These are phyloP conservation scores for Camptogramma bilineatum DNA, from an alignment of 2,888 invertebrate species.

Conservation along the genomic window DNA sequence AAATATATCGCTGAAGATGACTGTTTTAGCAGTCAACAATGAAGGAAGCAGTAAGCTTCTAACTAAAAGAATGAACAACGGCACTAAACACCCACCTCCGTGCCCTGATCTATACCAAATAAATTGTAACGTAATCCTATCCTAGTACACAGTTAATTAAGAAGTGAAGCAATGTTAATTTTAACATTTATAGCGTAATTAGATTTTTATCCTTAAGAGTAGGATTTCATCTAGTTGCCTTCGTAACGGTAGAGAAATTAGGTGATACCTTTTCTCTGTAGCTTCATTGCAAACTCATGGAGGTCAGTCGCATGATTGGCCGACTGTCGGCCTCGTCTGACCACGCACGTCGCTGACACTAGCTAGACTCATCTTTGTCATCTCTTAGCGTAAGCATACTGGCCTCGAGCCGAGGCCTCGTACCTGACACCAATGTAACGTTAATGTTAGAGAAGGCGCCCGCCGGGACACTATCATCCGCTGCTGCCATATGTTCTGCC, in stretches of 20 bases:
- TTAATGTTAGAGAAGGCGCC: slow-evolving; percentile 54
- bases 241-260: slow-evolving; percentile 82
- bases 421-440: slow-evolving; percentile 79
- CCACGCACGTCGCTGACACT: slow-evolving; percentile 53
- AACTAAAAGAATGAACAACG: slow-evolving; percentile 66
- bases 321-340: slow-evolving; percentile 35
- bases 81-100: slow-evolving; percentile 56
- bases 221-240: slow-evolving; percentile 85
- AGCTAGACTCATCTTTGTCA: slow-evolving; percentile 73
- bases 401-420: slow-evolving; percentile 72
- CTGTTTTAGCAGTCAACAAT: slow-evolving; percentile 45
- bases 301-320: slow-evolving; percentile 62
- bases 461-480: slow-evolving; percentile 12
- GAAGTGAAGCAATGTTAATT: slow-evolving; percentile 84
- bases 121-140: slow-evolving; percentile 41
- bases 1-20: slow-evolving; percentile 36
- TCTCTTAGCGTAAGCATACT: slow-evolving; percentile 66
- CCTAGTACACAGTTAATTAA: slow-evolving; percentile 66
- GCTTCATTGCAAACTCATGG: slow-evolving; percentile 70
- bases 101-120: slow-evolving; percentile 20
- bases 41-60: slow-evolving; percentile 43
- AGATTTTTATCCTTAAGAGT: slow-evolving; percentile 84
- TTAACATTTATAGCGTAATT: slow-evolving; percentile 83
- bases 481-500: slow-evolving; percentile 5
- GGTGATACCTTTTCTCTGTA: slow-evolving; percentile 82